Percentiles rank a stretch among this genome's conserved stretches.
Conservation (phyloP, 2,113 vertebrate species). For the Petrocephalus zakoni region DNA sequence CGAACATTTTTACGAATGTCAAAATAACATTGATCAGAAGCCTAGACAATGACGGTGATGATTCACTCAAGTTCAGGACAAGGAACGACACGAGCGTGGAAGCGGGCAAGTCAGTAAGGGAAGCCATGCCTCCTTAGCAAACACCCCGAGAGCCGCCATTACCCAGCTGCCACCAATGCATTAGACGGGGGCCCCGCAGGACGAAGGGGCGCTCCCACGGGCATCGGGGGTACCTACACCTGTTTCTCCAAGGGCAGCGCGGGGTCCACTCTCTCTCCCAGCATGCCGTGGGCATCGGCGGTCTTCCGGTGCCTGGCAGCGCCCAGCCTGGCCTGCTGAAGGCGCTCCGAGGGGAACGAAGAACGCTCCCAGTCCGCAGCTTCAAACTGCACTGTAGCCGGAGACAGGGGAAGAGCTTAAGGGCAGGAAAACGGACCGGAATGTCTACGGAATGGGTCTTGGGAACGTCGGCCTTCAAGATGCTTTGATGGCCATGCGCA, state of each 20-base stretch:
- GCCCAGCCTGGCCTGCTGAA: conserved; percentile 70
- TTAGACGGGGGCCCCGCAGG: background rate
- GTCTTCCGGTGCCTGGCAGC: conserved; percentile 78
- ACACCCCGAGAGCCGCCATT: background rate
- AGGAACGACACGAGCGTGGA: background rate
- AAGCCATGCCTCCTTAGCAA: background rate
- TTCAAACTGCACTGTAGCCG: conserved; percentile 78
- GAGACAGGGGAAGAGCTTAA: background rate
- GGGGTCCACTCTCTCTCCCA: conserved; percentile 91
- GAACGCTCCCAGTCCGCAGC: conserved; percentile 75
- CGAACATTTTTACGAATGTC: background rate
- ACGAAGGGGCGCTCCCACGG: background rate
- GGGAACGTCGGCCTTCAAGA: background rate
- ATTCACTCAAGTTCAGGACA: background rate
- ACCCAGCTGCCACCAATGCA: background rate
- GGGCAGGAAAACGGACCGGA: too few relatives aligned
- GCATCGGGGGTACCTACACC: conserved; percentile 72
- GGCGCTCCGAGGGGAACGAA: conserved; percentile 70
- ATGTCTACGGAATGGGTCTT: too few relatives aligned
- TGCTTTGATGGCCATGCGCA: too few relatives aligned
- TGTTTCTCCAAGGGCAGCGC: conserved; percentile 84
- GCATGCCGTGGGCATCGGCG: conserved; percentile 62
- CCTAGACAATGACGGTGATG: background rate
- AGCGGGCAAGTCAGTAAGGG: background rate
- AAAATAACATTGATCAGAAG: background rate